phyloP scores from a whole-genome alignment of 2,888 invertebrate genomes.

The Liodrosophila aerea region DNA sequence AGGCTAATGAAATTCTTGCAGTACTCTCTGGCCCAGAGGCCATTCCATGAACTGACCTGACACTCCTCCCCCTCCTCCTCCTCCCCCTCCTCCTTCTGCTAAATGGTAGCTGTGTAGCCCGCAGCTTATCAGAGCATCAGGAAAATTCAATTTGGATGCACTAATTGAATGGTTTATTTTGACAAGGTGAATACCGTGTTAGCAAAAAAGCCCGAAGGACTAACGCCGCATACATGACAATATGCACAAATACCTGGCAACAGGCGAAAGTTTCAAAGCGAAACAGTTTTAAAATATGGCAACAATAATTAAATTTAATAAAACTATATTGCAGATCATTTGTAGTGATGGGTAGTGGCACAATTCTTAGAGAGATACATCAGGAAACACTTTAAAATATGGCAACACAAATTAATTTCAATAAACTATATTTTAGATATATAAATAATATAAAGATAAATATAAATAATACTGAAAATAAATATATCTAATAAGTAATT shows the following conservation, averaged over 20 bases:
- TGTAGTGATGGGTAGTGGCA: neutral
- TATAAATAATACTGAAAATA: too few relatives aligned
- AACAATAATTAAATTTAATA: too few relatives aligned
- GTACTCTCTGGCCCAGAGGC: neutral
- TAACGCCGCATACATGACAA: slow-evolving; percentile 19
- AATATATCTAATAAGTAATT: too few relatives aligned
- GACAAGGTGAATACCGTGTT: slow-evolving; percentile 64
- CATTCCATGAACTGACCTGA: too few relatives aligned
- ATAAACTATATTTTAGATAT: too few relatives aligned
- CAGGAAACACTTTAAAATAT: too few relatives aligned
- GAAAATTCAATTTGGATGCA: slow-evolving; percentile 69
- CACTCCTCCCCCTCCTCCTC: too few relatives aligned
- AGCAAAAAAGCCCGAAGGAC: slow-evolving; percentile 51
- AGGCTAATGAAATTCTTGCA: slow-evolving; percentile 68
- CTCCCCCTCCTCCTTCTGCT: neutral
- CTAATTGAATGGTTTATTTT: slow-evolving; percentile 75
- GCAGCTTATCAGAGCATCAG: slow-evolving; percentile 64
- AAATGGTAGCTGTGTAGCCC: slow-evolving; percentile 37
- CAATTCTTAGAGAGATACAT: too few relatives aligned
- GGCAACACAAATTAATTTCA: too few relatives aligned
- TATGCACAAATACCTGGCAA: slow-evolving; percentile 1
- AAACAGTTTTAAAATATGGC: slow-evolving; percentile 26
- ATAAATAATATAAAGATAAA: too few relatives aligned
- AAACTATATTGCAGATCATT: too few relatives aligned
- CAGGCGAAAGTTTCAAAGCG: slow-evolving; percentile 32